phyloP scores from a whole-genome alignment of 2,797 vertebrate genomes.

The Pseudomugil tenellus region DNA sequence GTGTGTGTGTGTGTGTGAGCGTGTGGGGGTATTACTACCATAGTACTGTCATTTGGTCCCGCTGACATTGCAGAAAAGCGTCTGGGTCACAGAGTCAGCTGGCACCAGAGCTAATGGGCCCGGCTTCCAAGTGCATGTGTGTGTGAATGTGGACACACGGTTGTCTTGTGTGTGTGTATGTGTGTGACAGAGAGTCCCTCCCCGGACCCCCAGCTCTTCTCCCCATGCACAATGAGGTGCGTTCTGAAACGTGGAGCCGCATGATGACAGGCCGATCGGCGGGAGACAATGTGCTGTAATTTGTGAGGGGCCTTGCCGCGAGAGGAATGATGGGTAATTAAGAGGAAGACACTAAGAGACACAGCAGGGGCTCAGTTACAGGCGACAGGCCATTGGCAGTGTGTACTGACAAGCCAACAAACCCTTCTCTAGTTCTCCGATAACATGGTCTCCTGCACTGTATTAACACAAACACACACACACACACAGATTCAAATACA shows the following conservation, averaged over 20 bases:
- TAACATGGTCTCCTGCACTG: constrained; percentile 45
- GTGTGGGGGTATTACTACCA: constrained; percentile 46
- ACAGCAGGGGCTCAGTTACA: constrained; percentile 76
- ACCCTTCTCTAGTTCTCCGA: constrained; percentile 57
- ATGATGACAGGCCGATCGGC: constrained; percentile 84
- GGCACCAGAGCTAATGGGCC: constrained; percentile 85
- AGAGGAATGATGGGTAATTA: constrained; percentile 86
- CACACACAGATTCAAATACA: constrained; percentile 15
- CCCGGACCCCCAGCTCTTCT: constrained; percentile 51
- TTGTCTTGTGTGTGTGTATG: constrained; percentile 20
- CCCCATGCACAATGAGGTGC: constrained; percentile 66
- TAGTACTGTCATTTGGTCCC: constrained; percentile 76
- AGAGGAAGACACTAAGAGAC: constrained; percentile 81
- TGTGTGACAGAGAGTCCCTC: constrained; percentile 22
- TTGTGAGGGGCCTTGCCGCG: constrained; percentile 83
- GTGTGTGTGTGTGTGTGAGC: constrained; percentile 30
- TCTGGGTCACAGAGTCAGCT: constrained; percentile 88
- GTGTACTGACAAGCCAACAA: constrained; percentile 70
- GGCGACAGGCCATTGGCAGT: constrained; percentile 77
- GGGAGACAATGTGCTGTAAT: constrained; percentile 85
- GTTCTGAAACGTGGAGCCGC: constrained; percentile 81
- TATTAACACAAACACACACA: constrained; percentile 30
- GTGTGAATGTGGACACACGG: constrained; percentile 45
- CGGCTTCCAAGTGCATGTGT: constrained; percentile 58
- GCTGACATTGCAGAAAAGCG: constrained; percentile 82